A percentile compares a stretch with the other conserved stretches of the same genome.
Evolutionary conservation across 2,888 invertebrate species (phyloP).

Genomic region (Leptinotarsa tumamoca): DNA sequence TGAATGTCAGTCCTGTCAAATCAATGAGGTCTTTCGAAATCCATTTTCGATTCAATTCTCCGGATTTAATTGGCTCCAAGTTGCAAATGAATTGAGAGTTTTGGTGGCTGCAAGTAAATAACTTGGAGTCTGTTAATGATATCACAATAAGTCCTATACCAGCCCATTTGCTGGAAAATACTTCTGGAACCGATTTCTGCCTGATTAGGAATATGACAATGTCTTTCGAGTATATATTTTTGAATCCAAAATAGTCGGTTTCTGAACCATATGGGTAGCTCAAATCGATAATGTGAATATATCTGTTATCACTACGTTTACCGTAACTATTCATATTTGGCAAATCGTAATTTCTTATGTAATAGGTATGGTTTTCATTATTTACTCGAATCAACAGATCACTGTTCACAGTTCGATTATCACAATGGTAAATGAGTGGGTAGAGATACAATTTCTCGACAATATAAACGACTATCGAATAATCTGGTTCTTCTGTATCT

Average conservation of each 20-base stretch:
- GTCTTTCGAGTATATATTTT: background rate
- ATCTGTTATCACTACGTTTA: background rate
- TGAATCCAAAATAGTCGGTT: no score
- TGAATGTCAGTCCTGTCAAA: background rate
- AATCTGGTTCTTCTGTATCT: conserved; percentile 1
- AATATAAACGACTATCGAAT: background rate
- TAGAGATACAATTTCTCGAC: background rate
- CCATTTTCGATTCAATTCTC: background rate
- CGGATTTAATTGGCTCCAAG: background rate
- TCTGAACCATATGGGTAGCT: background rate
- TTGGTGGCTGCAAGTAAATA: conserved; percentile 8
- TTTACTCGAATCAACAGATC: background rate
- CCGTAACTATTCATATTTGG: background rate
- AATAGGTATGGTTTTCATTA: background rate
- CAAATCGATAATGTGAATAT: background rate
- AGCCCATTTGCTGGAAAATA: background rate
- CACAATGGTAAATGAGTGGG: background rate
- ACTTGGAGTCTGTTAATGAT: background rate
- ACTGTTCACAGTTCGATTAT: background rate
- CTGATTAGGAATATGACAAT: conserved; percentile 18
- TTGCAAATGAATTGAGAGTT: background rate
- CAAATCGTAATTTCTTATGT: background rate
- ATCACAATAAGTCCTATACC: conserved; percentile 42
- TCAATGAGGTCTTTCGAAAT: background rate
- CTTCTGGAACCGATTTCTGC: background rate